Conservation (phyloP, 1,140 invertebrate genomes). For the Vollenhovia emeryi region DNA sequence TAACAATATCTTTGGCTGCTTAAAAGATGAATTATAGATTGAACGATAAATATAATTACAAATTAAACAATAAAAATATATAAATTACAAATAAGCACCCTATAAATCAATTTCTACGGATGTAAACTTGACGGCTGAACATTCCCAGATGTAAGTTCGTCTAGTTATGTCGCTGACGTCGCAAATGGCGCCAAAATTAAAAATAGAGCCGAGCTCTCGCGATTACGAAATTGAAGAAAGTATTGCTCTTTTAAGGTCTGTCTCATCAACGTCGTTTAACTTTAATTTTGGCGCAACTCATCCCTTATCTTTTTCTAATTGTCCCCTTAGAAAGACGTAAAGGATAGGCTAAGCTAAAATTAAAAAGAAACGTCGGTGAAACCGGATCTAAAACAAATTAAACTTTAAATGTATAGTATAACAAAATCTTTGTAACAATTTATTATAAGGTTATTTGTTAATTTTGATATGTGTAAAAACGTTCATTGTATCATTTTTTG, state of each 20-base stretch:
- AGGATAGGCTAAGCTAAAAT: no score
- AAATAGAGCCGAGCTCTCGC: background rate
- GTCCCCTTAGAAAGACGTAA: no score
- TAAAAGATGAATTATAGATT: background rate
- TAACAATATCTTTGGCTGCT: background rate
- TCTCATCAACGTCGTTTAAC: no score
- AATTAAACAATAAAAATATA: background rate
- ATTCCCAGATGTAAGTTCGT: background rate
- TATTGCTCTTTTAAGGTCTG: no score
- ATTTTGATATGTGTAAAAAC: background rate
- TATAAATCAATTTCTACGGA: constrained; percentile 2
- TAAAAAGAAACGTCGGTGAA: no score
- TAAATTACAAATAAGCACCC: background rate
- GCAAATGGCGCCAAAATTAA: constrained; percentile 1
- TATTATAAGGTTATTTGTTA: background rate
- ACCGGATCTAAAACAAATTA: background rate
- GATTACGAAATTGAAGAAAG: background rate
- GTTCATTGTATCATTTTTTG: background rate
- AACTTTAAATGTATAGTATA: background rate
- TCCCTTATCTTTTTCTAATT: no score
- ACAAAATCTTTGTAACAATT: background rate
- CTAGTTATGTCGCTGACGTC: background rate
- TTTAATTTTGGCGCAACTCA: no score
- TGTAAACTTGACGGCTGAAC: background rate
- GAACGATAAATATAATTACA: background rate